Evolutionary conservation across 2,113 vertebrate species (phyloP).

Genomic region (Probosciger aterrimus): DNA sequence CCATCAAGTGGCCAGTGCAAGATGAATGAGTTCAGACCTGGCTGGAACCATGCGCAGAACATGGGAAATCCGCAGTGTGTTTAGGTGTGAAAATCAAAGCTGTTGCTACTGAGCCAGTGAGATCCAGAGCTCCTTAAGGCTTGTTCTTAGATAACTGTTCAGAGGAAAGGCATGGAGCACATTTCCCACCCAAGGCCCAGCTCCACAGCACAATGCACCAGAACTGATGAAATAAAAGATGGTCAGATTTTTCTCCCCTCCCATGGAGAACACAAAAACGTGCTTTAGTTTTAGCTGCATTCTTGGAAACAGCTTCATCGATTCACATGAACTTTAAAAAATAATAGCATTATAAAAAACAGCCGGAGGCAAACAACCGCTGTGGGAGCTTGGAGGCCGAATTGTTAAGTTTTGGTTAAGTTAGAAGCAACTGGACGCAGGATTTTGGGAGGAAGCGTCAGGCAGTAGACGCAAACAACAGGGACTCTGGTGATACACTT

Average conservation of each 20-base stretch:
- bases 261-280: neutral
- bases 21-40: neutral
- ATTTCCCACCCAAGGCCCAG: neutral
- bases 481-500: neutral
- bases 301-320: constrained; percentile 5
- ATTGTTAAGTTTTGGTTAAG: neutral
- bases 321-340: neutral
- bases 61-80: neutral
- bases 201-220: neutral
- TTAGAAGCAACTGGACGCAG: neutral
- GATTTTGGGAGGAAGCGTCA: neutral
- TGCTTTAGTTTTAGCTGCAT: neutral
- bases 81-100: neutral
- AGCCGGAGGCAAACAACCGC: neutral
- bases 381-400: neutral
- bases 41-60: neutral
- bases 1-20: neutral
- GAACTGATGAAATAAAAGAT: neutral
- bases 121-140: neutral
- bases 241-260: neutral
- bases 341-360: neutral
- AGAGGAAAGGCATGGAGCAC: neutral
- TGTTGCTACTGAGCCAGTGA: neutral
- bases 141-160: neutral
- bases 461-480: constrained; percentile 13